Evolutionary conservation across 2,797 vertebrate genomes (phyloP).

Genomic region (Pogoniulus pusillus): DNA sequence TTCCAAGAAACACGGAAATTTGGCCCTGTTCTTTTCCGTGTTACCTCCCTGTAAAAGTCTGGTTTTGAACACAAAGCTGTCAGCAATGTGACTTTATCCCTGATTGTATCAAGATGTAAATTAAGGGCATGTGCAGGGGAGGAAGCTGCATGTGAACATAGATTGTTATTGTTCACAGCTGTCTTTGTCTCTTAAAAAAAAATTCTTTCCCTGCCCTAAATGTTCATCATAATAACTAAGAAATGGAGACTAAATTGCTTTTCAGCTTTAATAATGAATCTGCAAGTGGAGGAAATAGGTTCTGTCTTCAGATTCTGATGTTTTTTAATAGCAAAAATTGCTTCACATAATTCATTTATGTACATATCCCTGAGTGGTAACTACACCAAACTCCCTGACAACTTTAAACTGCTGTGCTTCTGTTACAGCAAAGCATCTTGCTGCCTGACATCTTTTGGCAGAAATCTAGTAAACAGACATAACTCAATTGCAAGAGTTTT

Average conservation of each 20-base stretch:
- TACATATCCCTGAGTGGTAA: constrained; percentile 1
- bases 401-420: background rate
- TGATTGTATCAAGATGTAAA: background rate
- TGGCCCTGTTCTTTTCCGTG: background rate
- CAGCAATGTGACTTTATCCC: background rate
- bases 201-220: background rate
- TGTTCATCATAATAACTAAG: background rate
- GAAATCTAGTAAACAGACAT: constrained; percentile 9
- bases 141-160: background rate
- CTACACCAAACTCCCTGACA: background rate
- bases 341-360: constrained; percentile 2
- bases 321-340: constrained; percentile 24
- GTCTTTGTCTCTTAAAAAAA: background rate
- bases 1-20: background rate
- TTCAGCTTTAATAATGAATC: background rate
- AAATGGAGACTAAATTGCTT: background rate
- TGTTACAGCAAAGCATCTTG: constrained; percentile 4
- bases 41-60: background rate
- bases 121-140: background rate
- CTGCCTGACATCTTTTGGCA: constrained; percentile 19
- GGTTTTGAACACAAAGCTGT: background rate
- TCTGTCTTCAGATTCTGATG: background rate
- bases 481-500: constrained; percentile 9
- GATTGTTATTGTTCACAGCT: background rate
- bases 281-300: background rate